Evolutionary conservation across 2,113 vertebrate genomes (phyloP).

Genomic region (Oncorhynchus mykiss): DNA sequence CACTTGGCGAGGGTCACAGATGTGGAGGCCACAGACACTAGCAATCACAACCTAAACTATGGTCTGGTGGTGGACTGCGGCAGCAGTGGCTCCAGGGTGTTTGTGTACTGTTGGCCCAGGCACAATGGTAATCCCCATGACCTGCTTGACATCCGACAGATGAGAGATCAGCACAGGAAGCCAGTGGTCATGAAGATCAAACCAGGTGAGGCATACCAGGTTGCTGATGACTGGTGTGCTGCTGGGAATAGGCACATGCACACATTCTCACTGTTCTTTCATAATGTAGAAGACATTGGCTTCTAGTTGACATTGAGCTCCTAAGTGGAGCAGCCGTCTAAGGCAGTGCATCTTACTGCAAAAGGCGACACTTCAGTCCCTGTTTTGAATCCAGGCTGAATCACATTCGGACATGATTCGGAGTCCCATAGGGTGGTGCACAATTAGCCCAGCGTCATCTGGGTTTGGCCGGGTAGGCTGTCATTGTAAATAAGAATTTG

Average conservation of each 20-base stretch:
- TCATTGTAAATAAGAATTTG: no score
- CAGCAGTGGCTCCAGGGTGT: conserved; percentile 92
- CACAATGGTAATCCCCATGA: conserved; percentile 94
- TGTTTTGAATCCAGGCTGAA: no score
- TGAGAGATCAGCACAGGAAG: conserved; percentile 91
- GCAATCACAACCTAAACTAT: conserved; percentile 89
- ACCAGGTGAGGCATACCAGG: conserved; percentile 76
- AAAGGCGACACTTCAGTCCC: no score
- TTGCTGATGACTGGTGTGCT: neutral
- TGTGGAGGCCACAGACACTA: conserved; percentile 87
- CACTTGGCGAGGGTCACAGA: conserved; percentile 86
- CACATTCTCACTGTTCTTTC: neutral
- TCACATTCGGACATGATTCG: no score
- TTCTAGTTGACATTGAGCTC: no score
- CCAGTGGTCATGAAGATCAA: conserved; percentile 99
- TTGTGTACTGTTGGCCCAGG: conserved; percentile 96
- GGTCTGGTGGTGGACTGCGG: conserved; percentile 96
- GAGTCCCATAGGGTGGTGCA: no score
- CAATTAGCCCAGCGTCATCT: no score
- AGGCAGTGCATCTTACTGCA: no score
- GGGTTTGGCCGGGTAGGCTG: no score
- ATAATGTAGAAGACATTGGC: neutral
- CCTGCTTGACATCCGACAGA: conserved; percentile 93
- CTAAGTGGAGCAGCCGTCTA: no score
- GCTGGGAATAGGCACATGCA: neutral